Evolutionary conservation across 2,797 vertebrate genomes (phyloP), one percentile per base, ranked within the genome.

Genomic region (Spea hammondii): DNA sequence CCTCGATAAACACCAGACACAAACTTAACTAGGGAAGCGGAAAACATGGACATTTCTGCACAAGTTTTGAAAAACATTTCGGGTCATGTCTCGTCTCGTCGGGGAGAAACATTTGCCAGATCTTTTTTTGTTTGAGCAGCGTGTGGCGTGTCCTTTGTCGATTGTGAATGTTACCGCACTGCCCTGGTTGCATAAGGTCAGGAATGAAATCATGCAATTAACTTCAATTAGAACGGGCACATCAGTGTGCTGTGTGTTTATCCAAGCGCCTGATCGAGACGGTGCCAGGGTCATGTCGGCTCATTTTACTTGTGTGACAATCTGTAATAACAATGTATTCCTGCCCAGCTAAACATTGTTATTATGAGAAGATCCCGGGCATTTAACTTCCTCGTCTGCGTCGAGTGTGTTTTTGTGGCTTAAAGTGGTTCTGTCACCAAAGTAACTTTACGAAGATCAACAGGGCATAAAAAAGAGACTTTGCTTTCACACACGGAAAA

Each of bases 41-140:
- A 55, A 54, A 44, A 57, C 14, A 57, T 3, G 32, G 32, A 47
- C 32, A 32, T 32, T 32, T 55, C 32, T 14, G 4, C 49, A 68
- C 13, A 54, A 77, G n/a, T 60, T 69, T 50, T 44, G 11, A 13
- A 62, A 32, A 46, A 70, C 70, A 78, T 65, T 72, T 67, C 12
- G n/a, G 68, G 44, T 70, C 76, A 64, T 60, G 66, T 64, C 75
- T 64, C 14, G 45, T 78, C 76, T 65, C 7, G 50, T 53, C 70
- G 8, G 5, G 47, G 68, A 71, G 55, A 32, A 70, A 77, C 14
- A 55, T 51, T 44, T 50, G 4, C 45, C 17, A 9, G 9, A 5
- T 54, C 32, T 13, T 7, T 47, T 55, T 14, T 53, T 7, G 46
- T 55, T 5, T 45, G 45, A 7, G 17, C 48, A 14, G 59, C 9